Evolutionary conservation across 2,888 invertebrate species (phyloP).

Genomic region (Xestia c-nigrum): DNA sequence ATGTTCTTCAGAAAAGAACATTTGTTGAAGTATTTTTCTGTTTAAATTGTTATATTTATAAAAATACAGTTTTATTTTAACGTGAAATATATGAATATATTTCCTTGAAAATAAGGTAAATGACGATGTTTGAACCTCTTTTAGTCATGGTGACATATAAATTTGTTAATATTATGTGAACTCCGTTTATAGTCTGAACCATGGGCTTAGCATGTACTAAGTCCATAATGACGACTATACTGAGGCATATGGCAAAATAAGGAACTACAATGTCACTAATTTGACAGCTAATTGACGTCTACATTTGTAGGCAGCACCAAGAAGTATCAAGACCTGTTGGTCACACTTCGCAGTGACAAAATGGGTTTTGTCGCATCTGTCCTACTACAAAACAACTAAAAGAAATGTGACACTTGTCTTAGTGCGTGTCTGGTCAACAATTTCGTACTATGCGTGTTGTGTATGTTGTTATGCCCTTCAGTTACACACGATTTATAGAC

Average conservation of each 20-base stretch:
- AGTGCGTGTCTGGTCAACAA: conserved; percentile 4
- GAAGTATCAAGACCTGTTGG: conserved; percentile 30
- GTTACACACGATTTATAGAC: conserved; percentile 80
- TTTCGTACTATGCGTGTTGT: not conserved
- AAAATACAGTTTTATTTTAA: conserved; percentile 7
- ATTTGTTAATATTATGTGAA: not conserved
- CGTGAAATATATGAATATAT: conserved; percentile 11
- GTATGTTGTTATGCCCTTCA: conserved; percentile 71
- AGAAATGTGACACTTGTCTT: conserved; percentile 26
- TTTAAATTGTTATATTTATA: conserved; percentile 6
- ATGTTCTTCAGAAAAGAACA: conserved; percentile 2
- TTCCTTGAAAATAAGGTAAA: conserved; percentile 42
- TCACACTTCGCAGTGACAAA: conserved; percentile 31
- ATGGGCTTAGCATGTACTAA: conserved; percentile 1
- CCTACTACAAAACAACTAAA: conserved; percentile 20
- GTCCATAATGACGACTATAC: conserved; percentile 6
- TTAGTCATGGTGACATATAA: conserved; percentile 35
- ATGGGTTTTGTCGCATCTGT: conserved; percentile 21
- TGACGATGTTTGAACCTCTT: conserved; percentile 9
- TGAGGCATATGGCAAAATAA: not conserved
- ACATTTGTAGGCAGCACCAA: conserved; percentile 56
- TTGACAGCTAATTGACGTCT: conserved; percentile 42
- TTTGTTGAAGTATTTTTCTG: conserved; percentile 26
- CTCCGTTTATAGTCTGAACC: not conserved
- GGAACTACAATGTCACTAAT: conserved; percentile 32